These are phyloP conservation scores for Archips crataeganus DNA, from an alignment of 2,888 invertebrate species.

Conservation along the genomic window DNA sequence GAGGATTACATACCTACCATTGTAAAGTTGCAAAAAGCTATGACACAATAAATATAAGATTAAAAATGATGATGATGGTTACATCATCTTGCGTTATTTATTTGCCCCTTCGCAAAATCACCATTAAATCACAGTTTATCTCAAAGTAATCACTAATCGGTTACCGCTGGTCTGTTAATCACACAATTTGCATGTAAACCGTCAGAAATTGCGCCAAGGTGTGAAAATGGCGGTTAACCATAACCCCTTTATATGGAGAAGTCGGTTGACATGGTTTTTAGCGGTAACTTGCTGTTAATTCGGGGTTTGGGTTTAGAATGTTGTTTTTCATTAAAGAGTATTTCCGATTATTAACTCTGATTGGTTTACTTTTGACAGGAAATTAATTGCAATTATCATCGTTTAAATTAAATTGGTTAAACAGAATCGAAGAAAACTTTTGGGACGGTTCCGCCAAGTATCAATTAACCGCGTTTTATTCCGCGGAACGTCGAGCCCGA, in stretches of 20 bases:
- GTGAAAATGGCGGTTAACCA: conserved; percentile 37
- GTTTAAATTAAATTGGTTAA: not conserved
- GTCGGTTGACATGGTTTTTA: conserved; percentile 33
- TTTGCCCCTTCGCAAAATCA: not conserved
- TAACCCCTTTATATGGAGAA: conserved; percentile 35
- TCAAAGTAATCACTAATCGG: conserved; percentile 26
- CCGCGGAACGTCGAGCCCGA: too few species aligned
- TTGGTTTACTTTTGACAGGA: not conserved
- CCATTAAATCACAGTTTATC: conserved; percentile 20
- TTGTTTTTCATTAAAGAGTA: not conserved
- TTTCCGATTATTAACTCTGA: conserved; percentile 1
- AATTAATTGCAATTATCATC: not conserved
- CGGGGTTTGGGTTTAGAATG: not conserved
- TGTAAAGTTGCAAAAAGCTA: too few species aligned
- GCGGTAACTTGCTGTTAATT: conserved; percentile 11
- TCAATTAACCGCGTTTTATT: too few species aligned
- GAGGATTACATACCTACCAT: too few species aligned
- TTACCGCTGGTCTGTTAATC: conserved; percentile 29
- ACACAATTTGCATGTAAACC: conserved; percentile 36
- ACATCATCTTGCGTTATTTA: too few species aligned
- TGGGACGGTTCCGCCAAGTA: too few species aligned
- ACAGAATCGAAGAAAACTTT: not conserved
- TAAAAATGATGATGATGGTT: too few species aligned
- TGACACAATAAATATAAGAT: too few species aligned
- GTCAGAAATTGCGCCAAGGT: conserved; percentile 39